phyloP scores from a whole-genome alignment of 2,888 invertebrate genomes.

The Cryptophagus acutangulus region DNA sequence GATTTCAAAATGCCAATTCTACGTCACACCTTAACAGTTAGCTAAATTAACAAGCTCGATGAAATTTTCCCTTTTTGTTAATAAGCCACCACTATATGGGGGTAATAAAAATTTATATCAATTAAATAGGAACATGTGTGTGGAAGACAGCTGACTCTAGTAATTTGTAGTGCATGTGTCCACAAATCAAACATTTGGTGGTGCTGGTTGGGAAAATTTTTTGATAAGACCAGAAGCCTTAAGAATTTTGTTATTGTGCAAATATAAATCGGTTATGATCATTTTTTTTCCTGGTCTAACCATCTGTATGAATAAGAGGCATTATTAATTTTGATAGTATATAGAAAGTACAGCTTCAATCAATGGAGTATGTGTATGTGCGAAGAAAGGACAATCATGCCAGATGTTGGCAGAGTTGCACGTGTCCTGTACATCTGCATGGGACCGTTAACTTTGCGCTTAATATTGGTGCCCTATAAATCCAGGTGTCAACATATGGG shows the following conservation, averaged over 20 bases:
- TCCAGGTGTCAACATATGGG: constrained; percentile 35
- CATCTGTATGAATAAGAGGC: constrained; percentile 23
- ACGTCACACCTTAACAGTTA: constrained; percentile 20
- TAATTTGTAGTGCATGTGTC: constrained; percentile 29
- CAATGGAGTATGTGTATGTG: constrained; percentile 26
- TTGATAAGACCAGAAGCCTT: constrained; percentile 17
- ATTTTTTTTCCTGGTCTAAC: too few species aligned
- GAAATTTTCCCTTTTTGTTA: neutral
- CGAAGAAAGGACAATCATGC: constrained; percentile 31
- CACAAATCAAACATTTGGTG: constrained; percentile 20
- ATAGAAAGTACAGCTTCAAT: too few species aligned
- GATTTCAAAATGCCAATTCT: constrained; percentile 37
- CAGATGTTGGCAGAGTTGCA: constrained; percentile 37
- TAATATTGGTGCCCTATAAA: constrained; percentile 14
- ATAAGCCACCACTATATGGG: constrained; percentile 26
- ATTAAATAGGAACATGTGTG: constrained; percentile 34
- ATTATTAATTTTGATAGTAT: too few species aligned
- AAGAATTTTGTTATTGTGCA: neutral
- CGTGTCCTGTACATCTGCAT: constrained; percentile 37
- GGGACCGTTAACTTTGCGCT: constrained; percentile 34
- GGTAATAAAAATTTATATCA: constrained; percentile 30
- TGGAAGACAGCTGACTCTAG: constrained; percentile 31
- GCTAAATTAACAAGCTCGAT: neutral
- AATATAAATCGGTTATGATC: too few species aligned
- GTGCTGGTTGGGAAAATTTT: constrained; percentile 23